Evolutionary conservation across 2,797 vertebrate genomes (phyloP).

Genomic region (Chelmon rostratus): DNA sequence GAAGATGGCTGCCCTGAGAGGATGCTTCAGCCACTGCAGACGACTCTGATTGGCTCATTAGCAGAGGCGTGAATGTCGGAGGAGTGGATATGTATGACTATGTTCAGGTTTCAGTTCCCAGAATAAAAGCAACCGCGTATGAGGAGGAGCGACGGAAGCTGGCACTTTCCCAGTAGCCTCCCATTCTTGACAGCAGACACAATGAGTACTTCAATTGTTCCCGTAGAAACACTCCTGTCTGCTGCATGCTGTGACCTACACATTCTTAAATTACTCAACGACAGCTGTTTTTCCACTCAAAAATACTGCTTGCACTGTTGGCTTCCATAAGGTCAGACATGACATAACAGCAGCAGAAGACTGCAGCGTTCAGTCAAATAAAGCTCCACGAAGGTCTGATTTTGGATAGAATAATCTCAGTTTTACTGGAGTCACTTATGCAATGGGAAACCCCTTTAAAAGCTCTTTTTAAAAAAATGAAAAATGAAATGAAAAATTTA

Average conservation of each 20-base stretch:
- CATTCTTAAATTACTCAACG: background rate
- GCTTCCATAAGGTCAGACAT: background rate
- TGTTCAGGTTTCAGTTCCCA: constrained; percentile 17
- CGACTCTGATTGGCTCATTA: constrained; percentile 65
- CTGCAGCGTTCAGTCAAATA: too few relatives aligned
- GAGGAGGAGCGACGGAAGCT: background rate
- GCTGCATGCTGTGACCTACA: background rate
- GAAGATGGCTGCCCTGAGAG: constrained; percentile 22
- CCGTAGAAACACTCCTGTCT: background rate
- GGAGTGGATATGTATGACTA: constrained; percentile 7
- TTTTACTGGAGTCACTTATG: background rate
- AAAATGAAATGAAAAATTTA: background rate
- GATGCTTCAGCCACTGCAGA: background rate
- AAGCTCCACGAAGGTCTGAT: too few relatives aligned
- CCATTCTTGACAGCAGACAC: background rate
- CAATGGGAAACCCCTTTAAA: background rate
- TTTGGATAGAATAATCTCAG: too few relatives aligned
- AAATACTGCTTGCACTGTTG: background rate
- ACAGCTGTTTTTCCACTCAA: background rate
- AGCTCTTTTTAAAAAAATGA: background rate
- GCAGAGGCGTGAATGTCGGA: constrained; percentile 52
- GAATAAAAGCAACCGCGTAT: background rate
- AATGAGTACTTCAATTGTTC: background rate
- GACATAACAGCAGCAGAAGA: too few relatives aligned
- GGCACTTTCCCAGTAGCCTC: too few relatives aligned